phyloP scores from a whole-genome alignment of 64 coral and sea anemone species.

The Montipora sp. region DNA sequence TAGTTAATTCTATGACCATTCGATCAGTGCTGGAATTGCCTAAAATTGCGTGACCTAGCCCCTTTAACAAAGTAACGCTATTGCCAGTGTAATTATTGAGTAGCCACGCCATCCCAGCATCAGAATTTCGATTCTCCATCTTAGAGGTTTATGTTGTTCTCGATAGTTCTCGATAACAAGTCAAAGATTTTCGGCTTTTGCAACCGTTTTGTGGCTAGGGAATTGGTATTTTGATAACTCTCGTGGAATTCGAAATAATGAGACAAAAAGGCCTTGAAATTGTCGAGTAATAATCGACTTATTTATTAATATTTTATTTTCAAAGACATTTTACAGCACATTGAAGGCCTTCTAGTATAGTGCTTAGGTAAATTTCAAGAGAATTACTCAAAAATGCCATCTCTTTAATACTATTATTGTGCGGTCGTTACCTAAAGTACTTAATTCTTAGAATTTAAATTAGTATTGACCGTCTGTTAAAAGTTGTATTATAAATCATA shows the following conservation, averaged over 20 bases:
- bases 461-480: constrained; percentile 3
- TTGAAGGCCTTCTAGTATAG: neutral
- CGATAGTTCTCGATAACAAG: neutral
- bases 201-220: neutral
- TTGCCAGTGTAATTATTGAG: too few species aligned
- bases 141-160: neutral
- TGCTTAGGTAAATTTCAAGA: neutral
- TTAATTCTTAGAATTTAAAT: constrained; percentile 40
- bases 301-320: constrained; percentile 18
- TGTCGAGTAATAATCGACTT: neutral
- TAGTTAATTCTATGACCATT: too few species aligned
- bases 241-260: neutral
- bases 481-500: constrained; percentile 52
- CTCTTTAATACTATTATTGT: neutral
- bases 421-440: constrained; percentile 3
- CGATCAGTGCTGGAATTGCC: too few species aligned
- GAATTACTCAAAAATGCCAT: neutral
- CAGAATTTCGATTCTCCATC: neutral
- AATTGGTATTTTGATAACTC: neutral
- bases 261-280: neutral
- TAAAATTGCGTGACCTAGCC: too few species aligned
- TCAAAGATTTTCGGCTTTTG: neutral
- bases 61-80: too few species aligned
- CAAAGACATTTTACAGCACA: neutral
- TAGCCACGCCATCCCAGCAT: too few species aligned